Base-by-base conservation (phyloP, 2,888 invertebrate genomes). In the Mallateleia sp. region DNA sequence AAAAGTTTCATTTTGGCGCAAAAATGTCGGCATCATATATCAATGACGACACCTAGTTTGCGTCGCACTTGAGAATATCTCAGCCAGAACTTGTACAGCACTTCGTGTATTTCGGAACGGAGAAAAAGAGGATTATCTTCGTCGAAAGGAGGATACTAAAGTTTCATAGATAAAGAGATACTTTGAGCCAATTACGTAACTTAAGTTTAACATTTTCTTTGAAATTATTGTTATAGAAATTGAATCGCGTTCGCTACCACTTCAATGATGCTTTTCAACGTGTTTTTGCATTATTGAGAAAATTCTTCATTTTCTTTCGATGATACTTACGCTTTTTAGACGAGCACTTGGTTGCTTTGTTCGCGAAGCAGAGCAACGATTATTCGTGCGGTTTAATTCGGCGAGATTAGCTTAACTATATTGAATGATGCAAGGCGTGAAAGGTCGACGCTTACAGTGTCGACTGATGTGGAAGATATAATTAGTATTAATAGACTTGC, bases 161-260 rank as follows among this genome's bases (percentile, higher is more conserved):
- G 86, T 87, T 87, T 82, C 86, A 87, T 87, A 87, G 79, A 87
- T 87, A 79, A 87, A 87, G 83, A 87, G 87, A 82, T 86, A 82
- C 86, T 86, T 83, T 79, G 71, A 87, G 75, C 83, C 87, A 87
- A 87, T 87, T 87, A 87, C 79, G 81, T 72, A 71, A 82, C 82
- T 87, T 79, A 77, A 86, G 85, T 85, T 81, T 75, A 86, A 86
- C 78, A 82, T 87, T 87, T 82, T 79, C 81, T 86, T 86, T 78
- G 72, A 78, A 86, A 86, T 86, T 72, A 77, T 78, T 82, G 80
- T 80, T 80, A 80, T 69, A 82, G 82, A 87, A 87, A 86, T 82
- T 82, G 74, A 87, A 82, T 87, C 78, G 50, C 74, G 58, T 60
- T 66, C 38, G 52, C 56, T 82, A 78, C 84, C 78, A 78, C 75